Base-by-base conservation (phyloP, 1,140 invertebrate species). In the Trichoplusia ni region DNA sequence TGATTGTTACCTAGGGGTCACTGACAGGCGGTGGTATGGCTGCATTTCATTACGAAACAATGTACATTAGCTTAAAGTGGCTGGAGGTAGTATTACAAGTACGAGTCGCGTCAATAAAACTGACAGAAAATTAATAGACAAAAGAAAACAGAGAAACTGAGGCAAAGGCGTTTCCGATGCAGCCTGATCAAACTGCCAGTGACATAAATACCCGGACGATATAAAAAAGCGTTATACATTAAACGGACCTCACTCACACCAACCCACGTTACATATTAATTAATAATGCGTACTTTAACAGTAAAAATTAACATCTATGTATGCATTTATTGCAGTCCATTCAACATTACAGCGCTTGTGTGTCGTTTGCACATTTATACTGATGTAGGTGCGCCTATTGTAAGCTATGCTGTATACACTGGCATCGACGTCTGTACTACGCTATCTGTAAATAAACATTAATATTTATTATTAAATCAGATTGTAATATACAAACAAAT, bases 171-270 rank as follows among this genome's bases (percentile, higher is more conserved):
- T 37, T 9, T 58, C n/a, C n/a, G n/a, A 6, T 29, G 23, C 37
- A 58, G 38, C 18, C 27, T 51, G 16, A 16, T 23, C 13, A 47
- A 31, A 42, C 56, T 72, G 70, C 64, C 67, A 71, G 40, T 67
- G 69, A 71, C 70, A 47, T 67, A 65, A 69, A 67, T 63, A 68
- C 66, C 78, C 73, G 77, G 75, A 76, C 76, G 68, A 81, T 80
- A 86, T 73, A 83, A 79, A 66, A 71, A 86, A 83, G 82, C 83
- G 80, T 75, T 86, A 67, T 74, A 83, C 75, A 82, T 51, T 69
- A 33, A 31, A 81, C 71, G 73, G 75, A 82, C 51, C 70, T 79
- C 79, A 88, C 75, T 84, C 84, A 86, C 82, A 82, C 80, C 60
- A 66, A 73, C 69, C 72, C 80, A 84, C 76, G 69, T 83, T 79